Conservation (phyloP, 1,140 invertebrate genomes). For the Drosophila malerkotliana region DNA sequence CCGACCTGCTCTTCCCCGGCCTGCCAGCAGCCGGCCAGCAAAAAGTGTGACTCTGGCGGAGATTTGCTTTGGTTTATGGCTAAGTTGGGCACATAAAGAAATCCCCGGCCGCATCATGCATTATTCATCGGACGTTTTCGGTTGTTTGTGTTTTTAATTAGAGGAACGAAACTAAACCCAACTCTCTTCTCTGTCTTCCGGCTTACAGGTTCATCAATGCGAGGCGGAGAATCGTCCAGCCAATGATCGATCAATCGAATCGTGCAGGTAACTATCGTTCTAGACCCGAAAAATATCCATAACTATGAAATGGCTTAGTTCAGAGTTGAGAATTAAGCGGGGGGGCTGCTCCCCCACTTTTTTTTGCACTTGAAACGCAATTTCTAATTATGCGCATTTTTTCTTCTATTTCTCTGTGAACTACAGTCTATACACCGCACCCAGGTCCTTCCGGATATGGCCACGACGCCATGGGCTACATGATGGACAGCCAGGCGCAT, state of each 20-base stretch:
- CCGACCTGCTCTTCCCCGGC: constrained; percentile 1
- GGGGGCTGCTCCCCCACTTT: constrained; percentile 18
- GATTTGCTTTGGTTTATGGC: constrained; percentile 82
- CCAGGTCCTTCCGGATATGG: constrained; percentile 97
- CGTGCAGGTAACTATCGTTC: constrained; percentile 92
- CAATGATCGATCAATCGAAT: constrained; percentile 99
- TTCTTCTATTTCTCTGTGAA: constrained; percentile 16
- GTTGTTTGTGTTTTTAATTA: constrained; percentile 64
- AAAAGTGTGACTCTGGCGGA: constrained; percentile 78
- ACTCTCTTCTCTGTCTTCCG: constrained; percentile 39
- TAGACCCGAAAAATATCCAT: constrained; percentile 65
- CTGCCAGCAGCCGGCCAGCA: constrained; percentile 29
- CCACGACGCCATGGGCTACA: constrained; percentile 97
- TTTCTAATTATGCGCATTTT: constrained; percentile 84
- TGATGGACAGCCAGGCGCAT: constrained; percentile 97
- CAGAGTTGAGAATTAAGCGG: constrained; percentile 42
- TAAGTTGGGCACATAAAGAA: constrained; percentile 80
- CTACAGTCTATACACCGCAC: constrained; percentile 93
- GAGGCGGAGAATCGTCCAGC: constrained; percentile 98
- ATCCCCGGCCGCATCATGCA: constrained; percentile 68
- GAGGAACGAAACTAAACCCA: constrained; percentile 27
- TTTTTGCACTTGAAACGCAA: constrained; percentile 46
- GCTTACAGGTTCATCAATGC: constrained; percentile 98
- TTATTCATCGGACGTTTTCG: constrained; percentile 64
- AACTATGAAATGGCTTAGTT: constrained; percentile 69